Evolutionary conservation across 2,888 invertebrate genomes (phyloP), one percentile per base, ranked within the genome.

Genomic region (Morpho deidamia): DNA sequence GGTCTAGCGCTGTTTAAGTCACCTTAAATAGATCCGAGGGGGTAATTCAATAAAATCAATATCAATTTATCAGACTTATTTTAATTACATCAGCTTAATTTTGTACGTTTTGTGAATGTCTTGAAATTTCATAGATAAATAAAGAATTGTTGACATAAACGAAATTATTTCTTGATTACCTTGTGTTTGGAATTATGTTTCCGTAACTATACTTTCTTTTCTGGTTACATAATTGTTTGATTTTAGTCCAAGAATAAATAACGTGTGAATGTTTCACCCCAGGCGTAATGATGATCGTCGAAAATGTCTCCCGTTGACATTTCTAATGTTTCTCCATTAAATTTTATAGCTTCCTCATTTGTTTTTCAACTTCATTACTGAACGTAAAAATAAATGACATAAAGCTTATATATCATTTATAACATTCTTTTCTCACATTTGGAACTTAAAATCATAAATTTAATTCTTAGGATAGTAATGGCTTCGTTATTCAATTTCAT

Each of bases 241-340:
- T 8, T 23, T 23, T 5, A 23, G 23, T 23, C 23, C 4, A 1
- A 23, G 23, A 14, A 32, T 1, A 38, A 38, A 37, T 38, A n/a
- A n/a, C n/a, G n/a, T n/a, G n/a, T 37, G 23, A 67, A 78, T 82
- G 80, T 83, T 80, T 82, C 79, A 80, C 81, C 80, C 72, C 44
- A 58, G 61, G 56, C 60, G 66, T 65, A 65, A 71, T 64, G 66
- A 72, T 70, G 61, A 71, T 70, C 67, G 63, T 68, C 65, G 63
- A 72, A 34, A 12, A 33, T 40, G 52, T 56, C 44, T 41, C 37
- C 37, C 40, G 39, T 32, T 44, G 44, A 52, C 72, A 72, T 72
- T 60, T 67, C 64, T 62, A 54, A 74, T 75, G 70, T 65, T 59
- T 53, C 43, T 51, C 66, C 70, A 76, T 81, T 73, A 70, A 42